Base-by-base conservation (phyloP, 2,113 vertebrate genomes). In the Tragelaphus scriptus region DNA sequence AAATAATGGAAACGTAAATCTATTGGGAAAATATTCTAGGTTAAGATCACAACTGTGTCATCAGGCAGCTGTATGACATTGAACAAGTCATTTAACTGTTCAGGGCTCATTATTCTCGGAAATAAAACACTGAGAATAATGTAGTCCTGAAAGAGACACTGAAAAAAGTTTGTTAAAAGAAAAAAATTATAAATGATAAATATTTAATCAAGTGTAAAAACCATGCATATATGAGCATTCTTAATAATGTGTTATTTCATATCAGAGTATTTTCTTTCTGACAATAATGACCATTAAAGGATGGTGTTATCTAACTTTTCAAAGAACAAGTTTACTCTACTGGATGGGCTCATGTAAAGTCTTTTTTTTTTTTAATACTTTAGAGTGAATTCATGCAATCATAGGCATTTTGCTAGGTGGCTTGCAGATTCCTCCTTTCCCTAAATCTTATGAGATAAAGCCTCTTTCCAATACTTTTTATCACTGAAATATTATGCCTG, bases 281-380 rank as follows among this genome's bases (percentile, higher is more conserved):
- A 49, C 25, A 58, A 47, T 49, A 82, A 71, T 36, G 28, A 5
- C 1, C 82, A 0, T 15, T 51, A 11, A 51, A 90, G 85, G 55
- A 53, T 51, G 21, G 12, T 82, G 16, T 49, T 32, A 13, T 15
- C 30, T 28, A 11, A 92, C 71, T 51, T 68, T 88, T 14, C n/a
- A 12, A 90, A 75, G 12, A 71, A 80, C 47, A 11, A 65, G 28
- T 63, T 81, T 17, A 40, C 30, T 58, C n/a, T 71, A 26, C 32
- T 23, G 28, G 17, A 81, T 30, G 6, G 26, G 2, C 13, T 25
- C 5, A 19, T 0, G 0, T 32, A 86, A 55, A 63, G 17, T 36
- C 28, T 11, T 14, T 11, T 14, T 56, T 82, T 89, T 56, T 65
- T 44, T 2, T 80, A 65, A 14, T 91, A 30, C 55, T 71, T 86